A percentile compares a stretch with the other conserved stretches of the same genome.
These are phyloP conservation scores for Drosophila pseudoananassae DNA, from an alignment of 1,140 invertebrate genomes.

Conservation along the genomic window DNA sequence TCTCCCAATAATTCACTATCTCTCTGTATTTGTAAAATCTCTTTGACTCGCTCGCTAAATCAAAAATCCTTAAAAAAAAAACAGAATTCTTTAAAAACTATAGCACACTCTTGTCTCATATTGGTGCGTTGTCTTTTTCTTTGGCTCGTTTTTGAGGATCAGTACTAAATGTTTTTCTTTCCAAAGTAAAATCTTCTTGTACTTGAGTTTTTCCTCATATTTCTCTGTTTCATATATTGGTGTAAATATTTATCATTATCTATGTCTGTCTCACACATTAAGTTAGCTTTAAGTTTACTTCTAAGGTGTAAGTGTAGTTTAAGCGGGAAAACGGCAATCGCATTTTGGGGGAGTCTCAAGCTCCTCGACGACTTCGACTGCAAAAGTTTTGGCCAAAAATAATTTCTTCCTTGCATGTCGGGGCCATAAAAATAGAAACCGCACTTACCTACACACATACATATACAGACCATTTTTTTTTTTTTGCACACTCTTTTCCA, in stretches of 20 bases:
- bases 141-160: conserved; percentile 51
- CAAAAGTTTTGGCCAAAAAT: conserved; percentile 34
- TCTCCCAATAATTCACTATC: conserved; percentile 22
- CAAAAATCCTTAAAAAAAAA: conserved; percentile 26
- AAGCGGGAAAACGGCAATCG: neutral
- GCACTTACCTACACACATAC: conserved; percentile 12
- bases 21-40: conserved; percentile 34
- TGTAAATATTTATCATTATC: conserved; percentile 27
- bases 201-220: conserved; percentile 32
- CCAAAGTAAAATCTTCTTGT: conserved; percentile 36
- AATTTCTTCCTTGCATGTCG: conserved; percentile 46
- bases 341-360: conserved; percentile 1
- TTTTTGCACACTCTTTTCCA: conserved; percentile 12
- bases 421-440: conserved; percentile 50
- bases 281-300: conserved; percentile 21
- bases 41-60: conserved; percentile 66
- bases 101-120: conserved; percentile 70
- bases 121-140: conserved; percentile 82
- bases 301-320: conserved; percentile 11
- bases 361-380: conserved; percentile 17
- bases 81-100: conserved; percentile 38
- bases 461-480: conserved; percentile 1
- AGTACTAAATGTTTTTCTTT: conserved; percentile 34
- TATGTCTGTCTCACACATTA: conserved; percentile 16
- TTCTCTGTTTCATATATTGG: conserved; percentile 31